These are phyloP conservation scores for Trachymyrmex septentrionalis DNA, from an alignment of 1,140 invertebrate genomes.

Conservation along the genomic window DNA sequence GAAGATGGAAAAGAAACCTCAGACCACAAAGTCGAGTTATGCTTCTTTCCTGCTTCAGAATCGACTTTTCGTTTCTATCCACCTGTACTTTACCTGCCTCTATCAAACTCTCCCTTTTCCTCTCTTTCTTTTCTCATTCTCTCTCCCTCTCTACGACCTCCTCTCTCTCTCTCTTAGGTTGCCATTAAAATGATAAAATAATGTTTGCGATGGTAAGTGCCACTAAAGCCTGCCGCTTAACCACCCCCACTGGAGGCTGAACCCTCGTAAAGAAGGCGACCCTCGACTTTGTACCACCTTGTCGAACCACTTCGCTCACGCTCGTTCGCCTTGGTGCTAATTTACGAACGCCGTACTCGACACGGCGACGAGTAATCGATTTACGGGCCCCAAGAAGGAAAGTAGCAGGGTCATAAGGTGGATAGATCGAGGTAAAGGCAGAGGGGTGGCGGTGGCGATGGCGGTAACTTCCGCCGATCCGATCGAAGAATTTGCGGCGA, in stretches of 20 bases:
- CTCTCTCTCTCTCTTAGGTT: constrained; percentile 59
- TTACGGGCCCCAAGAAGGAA: constrained; percentile 65
- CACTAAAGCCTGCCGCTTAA: constrained; percentile 81
- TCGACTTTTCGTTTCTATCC: constrained; percentile 62
- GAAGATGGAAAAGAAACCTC: constrained; percentile 72
- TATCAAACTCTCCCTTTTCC: constrained; percentile 24
- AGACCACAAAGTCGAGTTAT: constrained; percentile 74
- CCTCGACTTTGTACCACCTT: constrained; percentile 77
- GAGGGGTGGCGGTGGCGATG: background rate
- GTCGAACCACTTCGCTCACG: constrained; percentile 76
- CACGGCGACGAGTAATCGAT: constrained; percentile 77
- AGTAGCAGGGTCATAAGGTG: constrained; percentile 59
- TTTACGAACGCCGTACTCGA: constrained; percentile 76
- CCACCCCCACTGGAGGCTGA: constrained; percentile 68
- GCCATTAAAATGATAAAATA: constrained; percentile 86
- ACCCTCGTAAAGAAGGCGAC: constrained; percentile 76
- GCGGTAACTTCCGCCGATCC: background rate
- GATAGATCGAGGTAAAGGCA: constrained; percentile 51
- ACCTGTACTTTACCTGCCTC: constrained; percentile 39
- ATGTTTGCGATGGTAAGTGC: constrained; percentile 85
- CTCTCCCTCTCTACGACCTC: background rate
- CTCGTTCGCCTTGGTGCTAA: constrained; percentile 75
- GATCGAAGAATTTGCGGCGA: constrained; percentile 47
- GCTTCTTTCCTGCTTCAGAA: constrained; percentile 71
- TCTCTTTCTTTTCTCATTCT: constrained; percentile 25